Base-by-base conservation (phyloP, 2,888 invertebrate species). In the Yponomeuta malinellus region DNA sequence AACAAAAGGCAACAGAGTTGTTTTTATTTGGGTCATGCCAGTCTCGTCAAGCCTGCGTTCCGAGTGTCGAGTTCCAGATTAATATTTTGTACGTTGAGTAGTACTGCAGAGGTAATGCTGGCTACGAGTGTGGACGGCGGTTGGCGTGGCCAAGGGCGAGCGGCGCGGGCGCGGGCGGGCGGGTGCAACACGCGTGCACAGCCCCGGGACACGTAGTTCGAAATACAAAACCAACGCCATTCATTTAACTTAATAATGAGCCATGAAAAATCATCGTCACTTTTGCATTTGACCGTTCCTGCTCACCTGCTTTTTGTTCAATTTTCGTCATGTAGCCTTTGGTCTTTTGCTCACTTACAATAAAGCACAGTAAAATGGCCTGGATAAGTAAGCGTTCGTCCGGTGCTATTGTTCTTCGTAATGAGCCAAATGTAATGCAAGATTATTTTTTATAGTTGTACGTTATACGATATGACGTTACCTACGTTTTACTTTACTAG, bases 181-280 rank as follows among this genome's bases (percentile, higher is more conserved):
- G 63, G 31, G 48, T 68, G 63, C 37, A 68, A 72, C 79, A 79
- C 78, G 81, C 79, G 75, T 80, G 78, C 77, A 77, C 76, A 76
- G 76, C 76, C 79, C 76, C 77, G 74, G 76, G 73, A 79, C 78
- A 81, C 78, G 80, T 79, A 81, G 82, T 81, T 77, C 75, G 75
- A 78, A 79, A 76, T 81, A 82, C 80, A 84, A 85, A 85, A 83
- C 80, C 79, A 78, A 79, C 80, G 76, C 84, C 85, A 84, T 87
- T 86, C 84, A 86, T 88, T 88, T 85, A 84, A 84, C 80, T 83
- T 81, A 82, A 84, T 89, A 90, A 90, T 89, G 86, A 88, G 86
- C 87, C 89, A 86, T 89, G 88, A 90, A 89, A 87, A 87, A 86
- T 86, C 83, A 83, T 84, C 84, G 81, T 82, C 86, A 85, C 87